A percentile compares a stretch with the other conserved stretches of the same genome.
Evolutionary conservation across 2,113 vertebrate species (phyloP).

Genomic region (Eublepharis macularius): DNA sequence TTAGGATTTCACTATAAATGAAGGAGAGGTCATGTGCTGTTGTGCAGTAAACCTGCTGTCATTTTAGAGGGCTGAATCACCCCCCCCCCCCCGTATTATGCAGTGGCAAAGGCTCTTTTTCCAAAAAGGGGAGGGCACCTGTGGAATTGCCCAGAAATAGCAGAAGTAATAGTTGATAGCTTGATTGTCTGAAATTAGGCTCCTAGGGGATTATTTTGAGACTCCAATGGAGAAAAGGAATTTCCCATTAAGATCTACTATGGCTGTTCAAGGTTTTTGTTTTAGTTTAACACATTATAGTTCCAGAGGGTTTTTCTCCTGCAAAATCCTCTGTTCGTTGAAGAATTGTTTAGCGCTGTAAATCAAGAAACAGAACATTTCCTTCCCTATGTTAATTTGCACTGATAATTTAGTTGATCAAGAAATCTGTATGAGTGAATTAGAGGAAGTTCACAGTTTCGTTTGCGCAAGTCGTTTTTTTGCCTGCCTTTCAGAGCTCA

Average conservation of each 20-base stretch:
- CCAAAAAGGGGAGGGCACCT: not conserved
- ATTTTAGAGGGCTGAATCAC: not conserved
- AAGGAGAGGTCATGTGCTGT: not conserved
- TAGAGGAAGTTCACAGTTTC: not conserved
- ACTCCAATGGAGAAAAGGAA: not conserved
- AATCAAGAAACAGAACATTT: not conserved
- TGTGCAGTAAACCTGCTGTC: not conserved
- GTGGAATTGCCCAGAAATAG: not conserved
- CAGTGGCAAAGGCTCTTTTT: not conserved
- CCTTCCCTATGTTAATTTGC: not conserved
- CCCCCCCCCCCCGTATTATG: fast-evolving
- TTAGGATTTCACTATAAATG: too few species aligned
- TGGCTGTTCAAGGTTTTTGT: not conserved
- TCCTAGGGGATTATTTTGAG: not conserved
- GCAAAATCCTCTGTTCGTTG: not conserved
- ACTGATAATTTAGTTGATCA: not conserved
- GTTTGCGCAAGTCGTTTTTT: not conserved
- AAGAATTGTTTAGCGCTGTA: fast-evolving
- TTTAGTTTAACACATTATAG: not conserved
- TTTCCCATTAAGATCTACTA: not conserved
- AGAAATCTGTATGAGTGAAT: not conserved
- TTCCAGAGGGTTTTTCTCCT: not conserved
- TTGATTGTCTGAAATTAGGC: fast-evolving
- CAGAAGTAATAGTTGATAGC: fast-evolving
- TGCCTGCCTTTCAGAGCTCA: not conserved